Percentiles rank a stretch among this genome's conserved stretches.
These are phyloP conservation scores for Nematolebias whitei DNA, from an alignment of 2,113 vertebrate species.

Conservation along the genomic window DNA sequence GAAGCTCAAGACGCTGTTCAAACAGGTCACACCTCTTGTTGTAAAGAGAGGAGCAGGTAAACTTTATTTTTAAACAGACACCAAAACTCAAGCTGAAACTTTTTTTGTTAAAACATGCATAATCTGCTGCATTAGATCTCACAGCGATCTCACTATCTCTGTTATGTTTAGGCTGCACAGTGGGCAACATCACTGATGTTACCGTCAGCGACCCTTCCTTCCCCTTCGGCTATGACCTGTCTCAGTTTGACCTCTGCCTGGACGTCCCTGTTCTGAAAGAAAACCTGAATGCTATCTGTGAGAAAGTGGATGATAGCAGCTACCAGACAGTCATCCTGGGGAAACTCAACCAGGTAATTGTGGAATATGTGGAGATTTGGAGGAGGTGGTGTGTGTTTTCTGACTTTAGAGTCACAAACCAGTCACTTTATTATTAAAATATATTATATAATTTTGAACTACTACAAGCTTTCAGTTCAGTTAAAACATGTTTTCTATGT, in stretches of 20 bases:
- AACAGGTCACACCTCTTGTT: not conserved
- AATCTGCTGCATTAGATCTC: not conserved
- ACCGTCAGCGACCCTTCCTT: conserved; percentile 53
- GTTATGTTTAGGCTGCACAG: conserved; percentile 37
- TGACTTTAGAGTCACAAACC: no score
- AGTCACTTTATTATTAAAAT: no score
- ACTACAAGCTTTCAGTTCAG: not conserved
- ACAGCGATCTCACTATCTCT: no score
- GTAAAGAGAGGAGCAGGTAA: no score
- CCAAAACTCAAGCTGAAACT: no score
- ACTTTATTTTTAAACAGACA: no score
- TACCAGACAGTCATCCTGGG: conserved; percentile 58
- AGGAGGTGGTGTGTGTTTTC: not conserved
- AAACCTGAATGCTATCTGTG: conserved; percentile 53
- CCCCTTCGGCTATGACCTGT: conserved; percentile 62
- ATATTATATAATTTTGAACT: no score
- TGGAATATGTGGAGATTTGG: not conserved
- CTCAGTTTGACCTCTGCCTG: conserved; percentile 67
- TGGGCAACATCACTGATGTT: conserved; percentile 60
- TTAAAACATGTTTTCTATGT: not conserved
- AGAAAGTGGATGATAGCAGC: conserved; percentile 55
- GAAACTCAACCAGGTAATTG: conserved; percentile 68
- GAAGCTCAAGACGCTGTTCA: conserved; percentile 57
- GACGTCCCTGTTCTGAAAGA: conserved; percentile 43
- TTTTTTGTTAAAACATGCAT: conserved; percentile 39